These are phyloP conservation scores for Gallinago nigripennis DNA, from an alignment of 2,797 vertebrate genomes.

Conservation along the genomic window DNA sequence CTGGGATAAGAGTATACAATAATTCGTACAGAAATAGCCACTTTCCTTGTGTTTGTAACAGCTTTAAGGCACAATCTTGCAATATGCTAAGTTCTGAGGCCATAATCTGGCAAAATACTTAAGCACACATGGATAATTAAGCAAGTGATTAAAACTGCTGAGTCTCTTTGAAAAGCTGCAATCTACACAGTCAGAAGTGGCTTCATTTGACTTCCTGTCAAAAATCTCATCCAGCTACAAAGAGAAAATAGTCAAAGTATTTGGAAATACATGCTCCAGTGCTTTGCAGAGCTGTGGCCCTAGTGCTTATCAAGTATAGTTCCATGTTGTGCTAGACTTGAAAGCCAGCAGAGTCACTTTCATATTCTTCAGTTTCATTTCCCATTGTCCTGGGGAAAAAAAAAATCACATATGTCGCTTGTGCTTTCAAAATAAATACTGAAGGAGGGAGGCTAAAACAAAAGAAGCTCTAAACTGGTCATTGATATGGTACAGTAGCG, in stretches of 20 bases:
- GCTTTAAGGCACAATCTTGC: not conserved
- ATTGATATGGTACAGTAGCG: not conserved
- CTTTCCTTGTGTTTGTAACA: not conserved
- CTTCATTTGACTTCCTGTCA: conserved; percentile 47
- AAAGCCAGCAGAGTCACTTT: not conserved
- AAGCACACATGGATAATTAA: conserved; percentile 25
- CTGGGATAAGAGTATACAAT: not conserved
- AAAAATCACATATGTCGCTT: not conserved
- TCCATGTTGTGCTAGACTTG: conserved; percentile 15
- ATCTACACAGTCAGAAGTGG: not conserved
- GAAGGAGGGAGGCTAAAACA: not conserved
- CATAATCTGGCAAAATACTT: conserved; percentile 11
- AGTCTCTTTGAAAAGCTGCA: conserved; percentile 50
- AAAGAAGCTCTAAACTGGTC: not conserved
- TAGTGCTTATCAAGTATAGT: not conserved
- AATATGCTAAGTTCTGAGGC: not conserved
- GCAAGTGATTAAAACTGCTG: conserved; percentile 45
- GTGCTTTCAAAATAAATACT: not conserved
- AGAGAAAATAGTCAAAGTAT: not conserved
- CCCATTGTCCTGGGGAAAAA: not conserved
- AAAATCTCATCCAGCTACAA: conserved; percentile 43
- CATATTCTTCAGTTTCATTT: conserved; percentile 4
- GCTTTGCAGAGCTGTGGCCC: not conserved
- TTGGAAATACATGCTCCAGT: conserved; percentile 34
- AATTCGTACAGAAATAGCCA: not conserved